Conservation (phyloP, 1,140 invertebrate genomes). For the Centruroides sculpturatus region DNA sequence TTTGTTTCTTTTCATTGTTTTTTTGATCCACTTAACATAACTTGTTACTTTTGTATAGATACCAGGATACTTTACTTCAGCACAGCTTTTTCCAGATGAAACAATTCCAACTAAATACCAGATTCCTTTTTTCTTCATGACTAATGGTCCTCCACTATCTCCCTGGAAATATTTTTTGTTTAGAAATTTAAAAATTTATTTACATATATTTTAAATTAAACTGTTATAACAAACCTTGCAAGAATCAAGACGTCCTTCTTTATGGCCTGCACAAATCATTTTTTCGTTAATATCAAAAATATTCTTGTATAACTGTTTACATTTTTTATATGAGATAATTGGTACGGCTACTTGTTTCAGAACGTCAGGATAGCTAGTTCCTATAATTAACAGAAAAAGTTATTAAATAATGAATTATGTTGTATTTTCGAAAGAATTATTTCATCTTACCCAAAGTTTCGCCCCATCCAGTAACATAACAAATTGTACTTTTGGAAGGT, state of each 20-base stretch:
- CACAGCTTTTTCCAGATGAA: slow-evolving; percentile 53
- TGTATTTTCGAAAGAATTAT: neutral
- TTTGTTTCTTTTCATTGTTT: neutral
- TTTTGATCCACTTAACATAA: slow-evolving; percentile 19
- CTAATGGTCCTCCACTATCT: slow-evolving; percentile 66
- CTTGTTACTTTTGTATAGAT: slow-evolving; percentile 17
- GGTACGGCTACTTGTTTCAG: slow-evolving; percentile 7
- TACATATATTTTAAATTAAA: neutral
- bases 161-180: slow-evolving; percentile 38
- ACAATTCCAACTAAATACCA: slow-evolving; percentile 79
- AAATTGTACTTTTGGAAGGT: slow-evolving; percentile 14
- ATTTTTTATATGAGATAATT: neutral
- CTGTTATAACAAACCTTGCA: slow-evolving; percentile 1
- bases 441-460: slow-evolving; percentile 9
- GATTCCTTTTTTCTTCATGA: slow-evolving; percentile 56
- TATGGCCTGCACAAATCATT: slow-evolving; percentile 8
- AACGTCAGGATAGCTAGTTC: slow-evolving; percentile 3
- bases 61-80: slow-evolving; percentile 5
- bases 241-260: slow-evolving; percentile 8
- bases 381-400: neutral
- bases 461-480: slow-evolving; percentile 18
- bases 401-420: neutral
- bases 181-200: neutral
- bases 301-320: neutral
- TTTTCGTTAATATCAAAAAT: neutral